These are phyloP conservation scores for Heliconius aoede DNA, from an alignment of 2,888 invertebrate species.

Conservation along the genomic window DNA sequence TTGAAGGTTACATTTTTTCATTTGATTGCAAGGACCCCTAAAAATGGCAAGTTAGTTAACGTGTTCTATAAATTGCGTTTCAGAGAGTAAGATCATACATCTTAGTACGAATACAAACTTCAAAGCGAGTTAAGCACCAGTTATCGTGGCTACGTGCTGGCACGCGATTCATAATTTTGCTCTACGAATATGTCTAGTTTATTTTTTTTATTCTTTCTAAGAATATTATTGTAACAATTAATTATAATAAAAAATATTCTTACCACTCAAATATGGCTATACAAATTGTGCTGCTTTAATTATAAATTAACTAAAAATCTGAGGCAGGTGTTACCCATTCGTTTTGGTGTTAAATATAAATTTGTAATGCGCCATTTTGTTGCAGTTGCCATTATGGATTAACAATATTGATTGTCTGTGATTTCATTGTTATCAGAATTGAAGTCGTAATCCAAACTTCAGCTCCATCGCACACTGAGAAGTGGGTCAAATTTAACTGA, in stretches of 20 bases:
- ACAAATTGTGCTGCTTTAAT: too few relatives aligned
- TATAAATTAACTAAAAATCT: too few relatives aligned
- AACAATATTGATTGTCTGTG: too few relatives aligned
- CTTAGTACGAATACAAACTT: conserved; percentile 27
- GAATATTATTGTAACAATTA: neutral
- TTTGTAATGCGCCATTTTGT: too few relatives aligned
- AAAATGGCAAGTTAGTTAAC: neutral
- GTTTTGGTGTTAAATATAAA: too few relatives aligned
- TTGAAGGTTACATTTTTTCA: neutral
- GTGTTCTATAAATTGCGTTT: conserved; percentile 3
- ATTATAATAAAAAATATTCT: neutral
- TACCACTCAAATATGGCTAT: neutral
- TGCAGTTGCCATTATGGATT: too few relatives aligned
- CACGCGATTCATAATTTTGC: conserved; percentile 39
- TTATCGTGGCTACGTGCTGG: conserved; percentile 35
- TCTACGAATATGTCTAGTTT: conserved; percentile 30
- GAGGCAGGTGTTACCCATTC: too few relatives aligned
- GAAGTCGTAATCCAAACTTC: too few relatives aligned
- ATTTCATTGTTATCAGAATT: too few relatives aligned
- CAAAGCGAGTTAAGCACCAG: conserved; percentile 31
- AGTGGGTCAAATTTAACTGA: too few relatives aligned
- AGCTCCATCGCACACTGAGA: too few relatives aligned
- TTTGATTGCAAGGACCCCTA: neutral
- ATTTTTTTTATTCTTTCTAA: conserved; percentile 33
- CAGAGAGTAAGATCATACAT: conserved; percentile 19